Evolutionary conservation across 2,888 invertebrate genomes (phyloP).

Genomic region (Drosophila mimica): DNA sequence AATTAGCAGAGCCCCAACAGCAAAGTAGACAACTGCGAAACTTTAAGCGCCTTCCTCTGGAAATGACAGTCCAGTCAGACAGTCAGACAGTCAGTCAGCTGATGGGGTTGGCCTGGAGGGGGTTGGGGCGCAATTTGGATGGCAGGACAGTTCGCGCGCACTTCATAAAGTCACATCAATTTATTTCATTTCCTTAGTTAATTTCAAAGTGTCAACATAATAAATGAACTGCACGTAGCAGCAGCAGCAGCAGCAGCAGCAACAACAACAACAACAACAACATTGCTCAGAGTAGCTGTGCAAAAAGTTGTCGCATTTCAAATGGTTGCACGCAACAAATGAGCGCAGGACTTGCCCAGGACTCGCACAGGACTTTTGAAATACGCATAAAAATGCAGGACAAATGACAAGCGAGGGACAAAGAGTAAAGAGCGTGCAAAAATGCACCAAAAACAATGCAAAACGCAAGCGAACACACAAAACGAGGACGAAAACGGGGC

Average conservation of each 20-base stretch:
- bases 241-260: slow-evolving; percentile 27
- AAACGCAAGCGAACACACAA: slow-evolving; percentile 23
- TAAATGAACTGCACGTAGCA: slow-evolving; percentile 81
- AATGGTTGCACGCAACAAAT: slow-evolving; percentile 81
- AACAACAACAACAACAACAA: slow-evolving; percentile 20
- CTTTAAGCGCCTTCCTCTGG: slow-evolving; percentile 57
- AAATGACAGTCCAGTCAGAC: slow-evolving; percentile 62
- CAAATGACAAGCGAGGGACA: slow-evolving; percentile 65
- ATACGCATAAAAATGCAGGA: slow-evolving; percentile 82
- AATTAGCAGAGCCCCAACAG: slow-evolving; percentile 49
- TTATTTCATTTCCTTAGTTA: slow-evolving; percentile 81
- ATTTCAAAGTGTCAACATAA: slow-evolving; percentile 82
- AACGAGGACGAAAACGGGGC: background rate
- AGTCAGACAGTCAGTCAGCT: slow-evolving; percentile 19
- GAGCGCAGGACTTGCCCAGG: slow-evolving; percentile 72
- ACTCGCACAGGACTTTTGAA: slow-evolving; percentile 71
- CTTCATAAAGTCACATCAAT: slow-evolving; percentile 82
- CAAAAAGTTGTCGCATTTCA: slow-evolving; percentile 82
- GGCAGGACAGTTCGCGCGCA: slow-evolving; percentile 66
- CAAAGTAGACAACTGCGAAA: slow-evolving; percentile 32
- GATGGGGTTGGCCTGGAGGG: background rate
- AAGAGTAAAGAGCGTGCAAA: slow-evolving; percentile 65
- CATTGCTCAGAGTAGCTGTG: slow-evolving; percentile 61
- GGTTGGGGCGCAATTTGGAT: slow-evolving; percentile 14
- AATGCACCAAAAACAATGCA: slow-evolving; percentile 79